Evolutionary conservation across 2,797 vertebrate species (phyloP).

Genomic region (Xenopus petersii): DNA sequence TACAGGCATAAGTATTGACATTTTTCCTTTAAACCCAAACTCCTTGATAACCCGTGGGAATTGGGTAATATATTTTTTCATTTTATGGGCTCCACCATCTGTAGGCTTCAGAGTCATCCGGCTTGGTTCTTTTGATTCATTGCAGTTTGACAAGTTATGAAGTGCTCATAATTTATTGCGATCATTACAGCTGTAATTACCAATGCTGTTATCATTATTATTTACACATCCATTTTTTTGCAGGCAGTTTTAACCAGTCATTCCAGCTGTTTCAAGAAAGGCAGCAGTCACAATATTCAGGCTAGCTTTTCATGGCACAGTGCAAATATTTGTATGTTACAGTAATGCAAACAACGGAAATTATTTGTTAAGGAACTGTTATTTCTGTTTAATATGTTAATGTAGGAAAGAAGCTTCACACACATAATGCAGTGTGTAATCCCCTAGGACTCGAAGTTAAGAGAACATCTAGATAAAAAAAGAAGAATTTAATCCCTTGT

Average conservation of each 20-base stretch:
- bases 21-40: no score
- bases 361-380: neutral
- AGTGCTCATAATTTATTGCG: slow-evolving; percentile 1
- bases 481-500: no score
- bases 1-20: no score
- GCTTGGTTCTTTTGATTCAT: neutral
- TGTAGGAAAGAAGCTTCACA: neutral
- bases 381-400: neutral
- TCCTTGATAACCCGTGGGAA: neutral
- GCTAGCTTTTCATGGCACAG: neutral
- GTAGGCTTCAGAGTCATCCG: neutral
- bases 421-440: neutral
- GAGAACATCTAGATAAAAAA: no score
- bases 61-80: neutral
- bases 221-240: neutral
- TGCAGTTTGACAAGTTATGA: neutral
- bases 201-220: slow-evolving; percentile 3
- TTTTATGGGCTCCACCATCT: neutral
- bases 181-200: neutral
- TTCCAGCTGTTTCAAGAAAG: slow-evolving; percentile 7
- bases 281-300: neutral
- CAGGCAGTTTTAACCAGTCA: neutral
- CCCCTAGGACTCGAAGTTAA: no score
- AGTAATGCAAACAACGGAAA: neutral
- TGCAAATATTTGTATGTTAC: neutral